A percentile compares a stretch with the other conserved stretches of the same genome.
These are phyloP conservation scores for Melanotus villosus DNA, from an alignment of 2,888 invertebrate genomes.

Conservation along the genomic window DNA sequence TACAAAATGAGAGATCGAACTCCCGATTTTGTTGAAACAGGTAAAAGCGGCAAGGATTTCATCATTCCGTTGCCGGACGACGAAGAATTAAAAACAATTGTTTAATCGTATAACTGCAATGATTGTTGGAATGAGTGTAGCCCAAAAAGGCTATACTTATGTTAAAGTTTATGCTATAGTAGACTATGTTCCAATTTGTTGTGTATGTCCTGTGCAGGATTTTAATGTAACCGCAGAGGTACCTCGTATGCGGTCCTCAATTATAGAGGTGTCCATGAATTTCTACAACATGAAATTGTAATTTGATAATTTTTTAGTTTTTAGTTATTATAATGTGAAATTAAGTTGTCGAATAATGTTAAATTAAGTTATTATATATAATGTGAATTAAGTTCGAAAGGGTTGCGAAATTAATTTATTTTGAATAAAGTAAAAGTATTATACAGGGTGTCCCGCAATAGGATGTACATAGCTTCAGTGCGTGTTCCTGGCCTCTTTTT, in stretches of 20 bases:
- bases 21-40: slow-evolving; percentile 4
- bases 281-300: slow-evolving; percentile 8
- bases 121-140: slow-evolving; percentile 2
- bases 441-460: too few species aligned
- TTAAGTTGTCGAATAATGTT: not conserved
- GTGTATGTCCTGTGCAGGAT: slow-evolving; percentile 3
- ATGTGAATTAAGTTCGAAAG: slow-evolving; percentile 4
- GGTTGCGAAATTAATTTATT: not conserved
- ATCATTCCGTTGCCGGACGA: slow-evolving; percentile 3
- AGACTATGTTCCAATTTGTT: slow-evolving; percentile 5
- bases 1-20: slow-evolving; percentile 6
- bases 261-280: slow-evolving; percentile 1
- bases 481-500: too few species aligned
- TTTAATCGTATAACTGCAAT: slow-evolving; percentile 6
- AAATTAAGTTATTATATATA: not conserved
- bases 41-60: slow-evolving; percentile 1
- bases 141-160: slow-evolving; percentile 8
- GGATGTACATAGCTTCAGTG: too few species aligned
- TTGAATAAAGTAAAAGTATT: slow-evolving; percentile 8
- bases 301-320: slow-evolving; percentile 1
- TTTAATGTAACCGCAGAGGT: slow-evolving; percentile 1
- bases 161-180: slow-evolving; percentile 6
- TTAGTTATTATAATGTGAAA: slow-evolving; percentile 3
- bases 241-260: not conserved
- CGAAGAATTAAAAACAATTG: slow-evolving; percentile 5